Conservation (phyloP, 30 jellyfish, hydroid and myxozoan genomes). For the Aurelia sp. region DNA sequence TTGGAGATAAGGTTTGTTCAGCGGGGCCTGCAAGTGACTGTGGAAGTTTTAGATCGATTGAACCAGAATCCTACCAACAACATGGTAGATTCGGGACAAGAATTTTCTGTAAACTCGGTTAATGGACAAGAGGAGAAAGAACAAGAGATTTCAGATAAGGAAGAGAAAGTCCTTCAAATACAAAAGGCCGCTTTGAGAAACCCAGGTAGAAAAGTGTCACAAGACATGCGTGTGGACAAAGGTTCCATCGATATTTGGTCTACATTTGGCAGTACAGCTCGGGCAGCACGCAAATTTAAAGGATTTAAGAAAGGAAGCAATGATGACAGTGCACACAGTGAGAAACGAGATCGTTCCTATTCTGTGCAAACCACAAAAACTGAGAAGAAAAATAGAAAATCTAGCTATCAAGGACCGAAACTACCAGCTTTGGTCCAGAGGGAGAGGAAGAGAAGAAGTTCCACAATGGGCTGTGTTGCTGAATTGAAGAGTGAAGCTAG, state of each 20-base stretch:
- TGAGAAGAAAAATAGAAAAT: not conserved
- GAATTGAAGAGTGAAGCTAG: not conserved
- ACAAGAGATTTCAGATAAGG: not conserved
- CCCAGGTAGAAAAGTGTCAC: not conserved
- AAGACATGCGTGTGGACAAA: not conserved
- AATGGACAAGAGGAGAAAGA: too few relatives aligned
- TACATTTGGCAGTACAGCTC: not conserved
- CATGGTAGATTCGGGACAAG: too few relatives aligned
- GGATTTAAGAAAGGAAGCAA: not conserved
- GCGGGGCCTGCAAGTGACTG: too few relatives aligned
- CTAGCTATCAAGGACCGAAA: not conserved
- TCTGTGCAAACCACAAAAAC: not conserved
- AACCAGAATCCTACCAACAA: too few relatives aligned
- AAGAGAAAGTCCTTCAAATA: not conserved
- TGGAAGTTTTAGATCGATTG: too few relatives aligned
- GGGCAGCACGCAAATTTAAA: not conserved
- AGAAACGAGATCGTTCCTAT: not conserved
- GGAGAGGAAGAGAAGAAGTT: constrained; percentile 6
- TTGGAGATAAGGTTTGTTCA: too few relatives aligned
- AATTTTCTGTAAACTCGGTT: too few relatives aligned
- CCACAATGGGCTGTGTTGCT: constrained; percentile 27
- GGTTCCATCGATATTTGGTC: not conserved
- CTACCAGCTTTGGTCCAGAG: not conserved
- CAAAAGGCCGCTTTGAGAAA: not conserved
- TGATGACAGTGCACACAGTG: too few relatives aligned